These are phyloP conservation scores for Theropithecus gelada DNA, from an alignment of 2,113 vertebrate genomes.

Conservation along the genomic window DNA sequence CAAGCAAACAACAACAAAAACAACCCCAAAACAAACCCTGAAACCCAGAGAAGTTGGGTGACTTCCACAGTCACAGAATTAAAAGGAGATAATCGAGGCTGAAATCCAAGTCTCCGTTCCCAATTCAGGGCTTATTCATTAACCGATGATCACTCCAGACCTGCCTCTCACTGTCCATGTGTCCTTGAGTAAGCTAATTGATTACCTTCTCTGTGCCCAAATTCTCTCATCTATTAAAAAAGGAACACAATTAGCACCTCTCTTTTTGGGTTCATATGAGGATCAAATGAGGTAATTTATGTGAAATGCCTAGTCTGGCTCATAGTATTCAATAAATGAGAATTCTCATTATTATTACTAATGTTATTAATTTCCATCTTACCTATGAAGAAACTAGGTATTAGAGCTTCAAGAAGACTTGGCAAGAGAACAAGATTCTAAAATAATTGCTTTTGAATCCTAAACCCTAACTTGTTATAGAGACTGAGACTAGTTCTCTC, in stretches of 20 bases:
- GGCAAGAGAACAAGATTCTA: not conserved
- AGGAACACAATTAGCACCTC: not conserved
- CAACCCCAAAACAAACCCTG: not conserved
- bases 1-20: constrained; percentile 20
- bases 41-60: not conserved
- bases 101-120: not conserved
- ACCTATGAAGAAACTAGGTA: not conserved
- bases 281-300: not conserved
- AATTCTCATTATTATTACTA: not conserved
- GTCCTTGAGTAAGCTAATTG: not conserved
- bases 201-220: not conserved
- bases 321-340: not conserved
- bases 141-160: not conserved
- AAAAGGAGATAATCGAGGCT: not conserved
- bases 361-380: not conserved
- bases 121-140: not conserved
- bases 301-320: not conserved
- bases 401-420: not conserved
- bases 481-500: not conserved
- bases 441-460: constrained; percentile 28
- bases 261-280: not conserved
- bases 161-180: not conserved
- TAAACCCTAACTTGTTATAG: not conserved
- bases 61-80: not conserved
- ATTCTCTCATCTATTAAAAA: not conserved